These are phyloP conservation scores for Apamea crenata DNA, from an alignment of 2,888 invertebrate genomes.

Conservation along the genomic window DNA sequence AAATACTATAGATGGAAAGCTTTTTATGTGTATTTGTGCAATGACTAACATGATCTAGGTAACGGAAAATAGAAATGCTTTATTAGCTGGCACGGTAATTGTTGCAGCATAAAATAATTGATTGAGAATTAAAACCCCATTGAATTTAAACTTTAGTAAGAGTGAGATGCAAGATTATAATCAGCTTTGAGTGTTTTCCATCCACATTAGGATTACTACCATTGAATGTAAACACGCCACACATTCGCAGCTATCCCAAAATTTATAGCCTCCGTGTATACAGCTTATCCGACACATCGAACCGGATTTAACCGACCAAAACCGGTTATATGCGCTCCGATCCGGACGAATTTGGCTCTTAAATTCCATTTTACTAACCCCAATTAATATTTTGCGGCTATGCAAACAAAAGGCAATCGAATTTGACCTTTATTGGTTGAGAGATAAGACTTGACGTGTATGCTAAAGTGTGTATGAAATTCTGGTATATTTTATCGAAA, in stretches of 20 bases:
- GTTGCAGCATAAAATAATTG: not conserved
- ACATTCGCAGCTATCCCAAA: slow-evolving; percentile 53
- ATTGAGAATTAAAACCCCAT: not conserved
- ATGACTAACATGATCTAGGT: not conserved
- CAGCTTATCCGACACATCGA: slow-evolving; percentile 71
- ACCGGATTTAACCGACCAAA: slow-evolving; percentile 72
- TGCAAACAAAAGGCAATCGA: slow-evolving; percentile 29
- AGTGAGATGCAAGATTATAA: slow-evolving; percentile 8
- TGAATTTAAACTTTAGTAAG: not conserved
- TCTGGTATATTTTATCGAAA: slow-evolving; percentile 38
- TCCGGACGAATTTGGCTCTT: slow-evolving; percentile 64
- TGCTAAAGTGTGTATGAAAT: not conserved
- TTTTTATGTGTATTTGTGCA: not conserved
- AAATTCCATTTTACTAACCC: slow-evolving; percentile 57
- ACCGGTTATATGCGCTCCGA: slow-evolving; percentile 70
- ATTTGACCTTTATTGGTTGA: slow-evolving; percentile 10
- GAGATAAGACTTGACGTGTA: slow-evolving; percentile 5
- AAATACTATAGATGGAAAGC: not conserved
- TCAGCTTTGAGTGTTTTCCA: slow-evolving; percentile 21
- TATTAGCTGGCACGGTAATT: not conserved
- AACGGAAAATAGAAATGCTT: not conserved
- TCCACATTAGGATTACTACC: slow-evolving; percentile 35
- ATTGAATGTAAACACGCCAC: slow-evolving; percentile 55
- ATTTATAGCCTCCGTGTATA: slow-evolving; percentile 59
- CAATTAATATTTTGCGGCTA: slow-evolving; percentile 57